A percentile compares a stretch with the other conserved stretches of the same genome.
These are phyloP conservation scores for Helicolenus hilgendorfi DNA, from an alignment of 2,797 vertebrate genomes.

Conservation along the genomic window DNA sequence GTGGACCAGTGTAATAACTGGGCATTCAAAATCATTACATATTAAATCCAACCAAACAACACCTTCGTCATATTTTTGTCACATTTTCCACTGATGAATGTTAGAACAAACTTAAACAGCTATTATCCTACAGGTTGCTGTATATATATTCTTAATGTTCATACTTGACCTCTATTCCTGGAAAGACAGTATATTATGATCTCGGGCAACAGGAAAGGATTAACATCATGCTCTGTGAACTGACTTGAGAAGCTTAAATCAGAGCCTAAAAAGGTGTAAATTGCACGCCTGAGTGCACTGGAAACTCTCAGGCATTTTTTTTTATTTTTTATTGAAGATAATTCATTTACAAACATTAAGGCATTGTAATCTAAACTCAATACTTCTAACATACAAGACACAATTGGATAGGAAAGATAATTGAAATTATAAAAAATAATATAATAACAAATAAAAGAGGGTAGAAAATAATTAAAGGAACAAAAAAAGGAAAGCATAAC, in stretches of 20 bases:
- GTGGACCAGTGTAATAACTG: too few species aligned
- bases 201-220: conserved; percentile 17
- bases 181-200: neutral
- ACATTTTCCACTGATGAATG: neutral
- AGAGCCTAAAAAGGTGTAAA: conserved; percentile 49
- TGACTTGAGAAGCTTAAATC: neutral
- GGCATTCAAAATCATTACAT: neutral
- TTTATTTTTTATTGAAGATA: too few species aligned
- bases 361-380: too few species aligned
- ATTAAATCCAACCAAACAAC: neutral
- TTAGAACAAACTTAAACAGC: neutral
- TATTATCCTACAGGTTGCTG: neutral
- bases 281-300: neutral
- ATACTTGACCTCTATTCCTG: neutral
- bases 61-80: neutral
- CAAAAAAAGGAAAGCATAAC: accelerated
- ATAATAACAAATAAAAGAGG: too few species aligned
- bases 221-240: conserved; percentile 8
- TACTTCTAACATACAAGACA: too few species aligned
- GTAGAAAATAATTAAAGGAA: too few species aligned
- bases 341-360: too few species aligned
- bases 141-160: neutral
- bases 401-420: too few species aligned
- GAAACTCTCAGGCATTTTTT: neutral
- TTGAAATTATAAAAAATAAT: too few species aligned